Evolutionary conservation across 2,797 vertebrate genomes (phyloP), one percentile per base, ranked within the genome.

Genomic region (Sciurus carolinensis): DNA sequence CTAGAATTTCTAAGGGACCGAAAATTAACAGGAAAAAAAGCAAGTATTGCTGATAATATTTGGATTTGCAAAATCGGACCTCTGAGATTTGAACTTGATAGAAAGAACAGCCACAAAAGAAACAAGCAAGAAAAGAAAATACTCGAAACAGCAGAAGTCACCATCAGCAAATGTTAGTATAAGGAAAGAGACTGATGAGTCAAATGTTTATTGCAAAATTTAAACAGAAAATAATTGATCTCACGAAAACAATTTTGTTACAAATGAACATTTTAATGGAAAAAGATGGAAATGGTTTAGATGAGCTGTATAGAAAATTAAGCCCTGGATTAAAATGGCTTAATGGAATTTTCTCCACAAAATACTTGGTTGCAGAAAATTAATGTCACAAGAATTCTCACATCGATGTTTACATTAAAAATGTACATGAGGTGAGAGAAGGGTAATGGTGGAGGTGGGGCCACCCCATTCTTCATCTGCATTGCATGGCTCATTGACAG

Each of bases 171-270:
- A 80, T 95, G 64, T 18, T 62, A 36, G 24, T 13, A 7, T 12
- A 54, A 81, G 47, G 59, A 24, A 76, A 83, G 81, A 94, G 79
- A 94, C 3, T 57, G 80, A 79, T 75, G 90, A 96, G 64, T 85
- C 89, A 85, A 88, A 73, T 42, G 59, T 67, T 82, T 59, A 22
- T 50, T 90, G 57, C 93, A 95, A 86, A 96, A 94, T 90, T 93
- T 94, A 96, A 93, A 90, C 69, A 77, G 81, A 95, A 96, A 95
- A 96, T 90, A 97, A 97, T 90, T 18, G 69, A 98, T 93, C 93
- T 77, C 50, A 15, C 62, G 87, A 94, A 97, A 96, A 97, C 87
- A 96, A 94, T 96, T 85, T 69, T 77, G 57, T 44, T 73, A 86
- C 77, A 93, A 96, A 85, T 73, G 71, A 93, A 93, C 80, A 91